Evolutionary conservation across 2,888 invertebrate genomes (phyloP).

Genomic region (Cephalotes varians): DNA sequence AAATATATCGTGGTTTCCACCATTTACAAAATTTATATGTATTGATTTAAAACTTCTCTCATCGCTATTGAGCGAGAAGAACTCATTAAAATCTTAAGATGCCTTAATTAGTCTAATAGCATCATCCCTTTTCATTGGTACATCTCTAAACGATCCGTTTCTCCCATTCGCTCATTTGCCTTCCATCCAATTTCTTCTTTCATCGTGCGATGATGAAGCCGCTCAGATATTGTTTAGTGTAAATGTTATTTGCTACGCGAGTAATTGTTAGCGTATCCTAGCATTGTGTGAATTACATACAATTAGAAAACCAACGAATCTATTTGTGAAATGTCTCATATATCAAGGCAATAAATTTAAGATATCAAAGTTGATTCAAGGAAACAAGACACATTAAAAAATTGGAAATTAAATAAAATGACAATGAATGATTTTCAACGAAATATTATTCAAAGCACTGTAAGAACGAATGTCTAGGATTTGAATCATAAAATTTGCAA

Average conservation of each 20-base stretch:
- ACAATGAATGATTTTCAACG: not conserved
- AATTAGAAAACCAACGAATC: slow-evolving; percentile 4
- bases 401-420: not conserved
- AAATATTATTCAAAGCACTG: not conserved
- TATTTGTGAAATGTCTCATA: not conserved
- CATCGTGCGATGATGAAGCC: slow-evolving; percentile 54
- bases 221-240: slow-evolving; percentile 70
- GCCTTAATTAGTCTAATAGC: slow-evolving; percentile 80
- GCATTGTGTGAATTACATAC: not conserved
- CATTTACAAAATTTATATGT: slow-evolving; percentile 52
- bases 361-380: not conserved
- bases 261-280: slow-evolving; percentile 28
- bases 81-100: slow-evolving; percentile 73
- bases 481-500: not conserved
- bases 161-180: slow-evolving; percentile 47
- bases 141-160: slow-evolving; percentile 63
- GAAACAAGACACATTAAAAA: not conserved
- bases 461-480: not conserved
- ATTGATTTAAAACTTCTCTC: slow-evolving; percentile 44
- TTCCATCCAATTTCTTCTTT: slow-evolving; percentile 74
- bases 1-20: not conserved
- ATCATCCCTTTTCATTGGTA: slow-evolving; percentile 74
- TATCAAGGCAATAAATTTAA: not conserved
- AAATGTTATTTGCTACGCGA: slow-evolving; percentile 38
- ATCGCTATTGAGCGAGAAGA: slow-evolving; percentile 49